A percentile compares a stretch with the other conserved stretches of the same genome.
Evolutionary conservation across 2,888 invertebrate species (phyloP).

Genomic region (Suillia variegata): DNA sequence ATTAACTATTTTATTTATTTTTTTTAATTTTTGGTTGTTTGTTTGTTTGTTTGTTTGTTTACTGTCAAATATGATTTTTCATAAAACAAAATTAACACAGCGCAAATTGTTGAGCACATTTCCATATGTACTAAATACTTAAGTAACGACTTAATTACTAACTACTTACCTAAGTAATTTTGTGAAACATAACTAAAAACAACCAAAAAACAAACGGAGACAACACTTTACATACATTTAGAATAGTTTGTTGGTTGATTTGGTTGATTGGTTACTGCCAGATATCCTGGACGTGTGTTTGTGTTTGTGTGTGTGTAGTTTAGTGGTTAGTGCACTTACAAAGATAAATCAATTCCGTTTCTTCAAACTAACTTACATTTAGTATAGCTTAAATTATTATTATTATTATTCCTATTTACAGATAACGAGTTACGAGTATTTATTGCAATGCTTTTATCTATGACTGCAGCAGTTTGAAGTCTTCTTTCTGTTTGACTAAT

Average conservation of each 20-base stretch:
- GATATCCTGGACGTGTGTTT: too few relatives aligned
- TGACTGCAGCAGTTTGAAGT: too few relatives aligned
- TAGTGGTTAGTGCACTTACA: neutral
- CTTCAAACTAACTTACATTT: neutral
- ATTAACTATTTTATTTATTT: too few relatives aligned
- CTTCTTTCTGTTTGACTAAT: slow-evolving; percentile 30
- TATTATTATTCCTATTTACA: neutral
- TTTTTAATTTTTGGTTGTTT: neutral
- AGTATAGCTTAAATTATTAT: too few relatives aligned
- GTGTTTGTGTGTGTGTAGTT: slow-evolving; percentile 14
- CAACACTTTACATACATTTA: neutral
- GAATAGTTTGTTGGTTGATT: too few relatives aligned
- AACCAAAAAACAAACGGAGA: too few relatives aligned
- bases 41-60: too few relatives aligned
- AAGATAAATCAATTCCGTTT: slow-evolving; percentile 9
- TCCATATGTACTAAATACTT: slow-evolving; percentile 18
- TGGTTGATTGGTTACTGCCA: too few relatives aligned
- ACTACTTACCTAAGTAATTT: too few relatives aligned
- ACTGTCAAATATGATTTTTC: neutral
- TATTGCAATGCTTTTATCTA: too few relatives aligned
- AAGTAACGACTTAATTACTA: slow-evolving; percentile 5
- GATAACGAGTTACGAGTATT: too few relatives aligned
- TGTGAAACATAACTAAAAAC: too few relatives aligned
- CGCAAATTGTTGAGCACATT: slow-evolving; percentile 39
- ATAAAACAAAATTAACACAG: slow-evolving; percentile 32